A percentile compares a stretch with the other conserved stretches of the same genome.
Evolutionary conservation across 2,797 vertebrate genomes (phyloP).

Genomic region (Onychomys torridus): DNA sequence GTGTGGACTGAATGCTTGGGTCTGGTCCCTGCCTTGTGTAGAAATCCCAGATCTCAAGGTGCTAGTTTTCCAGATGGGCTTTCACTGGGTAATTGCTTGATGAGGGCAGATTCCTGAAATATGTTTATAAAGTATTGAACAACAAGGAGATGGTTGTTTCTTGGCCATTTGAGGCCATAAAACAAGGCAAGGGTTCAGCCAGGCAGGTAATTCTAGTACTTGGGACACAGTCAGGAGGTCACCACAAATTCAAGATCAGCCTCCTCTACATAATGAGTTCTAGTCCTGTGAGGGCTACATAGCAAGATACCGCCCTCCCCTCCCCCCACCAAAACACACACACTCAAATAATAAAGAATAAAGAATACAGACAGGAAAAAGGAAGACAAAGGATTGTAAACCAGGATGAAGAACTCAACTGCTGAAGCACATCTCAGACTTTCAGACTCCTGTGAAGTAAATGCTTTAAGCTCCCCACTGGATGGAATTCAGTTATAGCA

Average conservation of each 20-base stretch:
- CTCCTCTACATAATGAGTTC: not conserved
- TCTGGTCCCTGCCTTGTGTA: not conserved
- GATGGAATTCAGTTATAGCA: not conserved
- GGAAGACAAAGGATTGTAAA: not conserved
- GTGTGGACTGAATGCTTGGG: accelerated
- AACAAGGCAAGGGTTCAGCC: not conserved
- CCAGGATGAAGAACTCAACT: not conserved
- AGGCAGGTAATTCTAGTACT: not conserved
- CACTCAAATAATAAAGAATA: not conserved
- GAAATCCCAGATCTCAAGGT: not conserved
- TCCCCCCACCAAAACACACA: not conserved
- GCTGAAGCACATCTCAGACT: not conserved
- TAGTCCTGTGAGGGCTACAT: not conserved
- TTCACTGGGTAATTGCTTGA: not conserved
- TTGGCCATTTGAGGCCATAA: not conserved
- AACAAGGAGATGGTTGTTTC: not conserved
- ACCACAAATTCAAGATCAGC: not conserved
- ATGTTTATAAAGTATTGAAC: not conserved
- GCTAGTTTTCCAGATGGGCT: not conserved
- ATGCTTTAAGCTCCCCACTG: not conserved
- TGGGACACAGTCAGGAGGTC: not conserved
- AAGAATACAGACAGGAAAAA: not conserved
- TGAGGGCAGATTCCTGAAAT: not conserved
- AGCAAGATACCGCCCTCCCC: not conserved
- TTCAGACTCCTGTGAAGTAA: not conserved